phyloP scores from a whole-genome alignment of 2,113 vertebrate genomes.

The Ia io region DNA sequence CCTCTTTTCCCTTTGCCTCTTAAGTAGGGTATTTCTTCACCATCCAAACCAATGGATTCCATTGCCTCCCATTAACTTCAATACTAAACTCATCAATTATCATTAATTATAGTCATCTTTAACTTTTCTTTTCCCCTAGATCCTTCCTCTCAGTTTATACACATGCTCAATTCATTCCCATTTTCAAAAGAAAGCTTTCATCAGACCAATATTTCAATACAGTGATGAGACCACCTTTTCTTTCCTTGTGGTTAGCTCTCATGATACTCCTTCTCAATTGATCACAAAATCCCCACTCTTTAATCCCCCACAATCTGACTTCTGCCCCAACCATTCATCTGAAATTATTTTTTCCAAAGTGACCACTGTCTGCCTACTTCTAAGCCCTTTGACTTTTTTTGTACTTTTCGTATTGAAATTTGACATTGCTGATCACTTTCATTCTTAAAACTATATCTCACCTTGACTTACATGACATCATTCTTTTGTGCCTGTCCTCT shows the following conservation, averaged over 20 bases:
- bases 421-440: slow-evolving; percentile 3
- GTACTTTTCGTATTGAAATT: slow-evolving; percentile 9
- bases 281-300: neutral
- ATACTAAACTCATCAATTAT: slow-evolving; percentile 17
- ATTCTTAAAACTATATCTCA: slow-evolving; percentile 9
- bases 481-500: neutral
- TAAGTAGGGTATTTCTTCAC: neutral
- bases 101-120: slow-evolving; percentile 28
- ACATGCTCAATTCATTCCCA: neutral
- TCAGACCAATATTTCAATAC: neutral
- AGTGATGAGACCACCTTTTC: neutral
- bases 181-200: slow-evolving; percentile 40
- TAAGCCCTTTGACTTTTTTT: slow-evolving; percentile 13
- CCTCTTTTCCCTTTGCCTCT: neutral
- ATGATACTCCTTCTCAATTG: neutral
- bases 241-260: neutral
- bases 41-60: neutral
- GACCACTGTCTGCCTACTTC: slow-evolving; percentile 12
- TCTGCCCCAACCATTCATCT: neutral
- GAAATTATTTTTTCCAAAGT: slow-evolving; percentile 17
- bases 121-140: neutral
- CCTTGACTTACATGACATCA: neutral
- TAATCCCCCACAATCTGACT: neutral
- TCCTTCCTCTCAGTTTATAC: neutral
- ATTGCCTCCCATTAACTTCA: neutral